Percentiles rank a stretch among this genome's conserved stretches.
Conservation (phyloP, 2,888 invertebrate species). For the Leistus spinibarbis region DNA sequence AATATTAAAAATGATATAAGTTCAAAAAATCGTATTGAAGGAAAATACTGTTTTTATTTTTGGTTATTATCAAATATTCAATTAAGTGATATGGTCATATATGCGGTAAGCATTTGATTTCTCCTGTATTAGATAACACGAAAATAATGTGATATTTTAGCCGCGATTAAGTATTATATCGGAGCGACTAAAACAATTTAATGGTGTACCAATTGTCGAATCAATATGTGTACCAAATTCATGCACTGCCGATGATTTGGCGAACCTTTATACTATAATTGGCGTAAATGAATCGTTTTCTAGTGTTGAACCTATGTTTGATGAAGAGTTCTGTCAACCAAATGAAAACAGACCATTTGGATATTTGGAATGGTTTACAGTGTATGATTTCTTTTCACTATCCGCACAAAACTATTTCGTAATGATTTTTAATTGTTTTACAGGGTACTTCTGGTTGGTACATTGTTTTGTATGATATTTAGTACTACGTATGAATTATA, state of each 20-base stretch:
- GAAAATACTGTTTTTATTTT: slow-evolving; percentile 38
- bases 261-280: neutral
- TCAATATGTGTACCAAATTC: slow-evolving; percentile 27
- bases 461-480: slow-evolving; percentile 27
- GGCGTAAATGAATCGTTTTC: neutral
- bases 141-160: too few relatives aligned
- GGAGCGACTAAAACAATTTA: neutral
- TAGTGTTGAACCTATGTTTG: neutral
- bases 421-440: slow-evolving; percentile 14
- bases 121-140: too few relatives aligned
- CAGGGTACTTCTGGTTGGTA: slow-evolving; percentile 37
- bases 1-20: neutral
- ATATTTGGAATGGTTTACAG: neutral
- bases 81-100: neutral
- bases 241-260: slow-evolving; percentile 15
- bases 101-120: neutral
- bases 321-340: slow-evolving; percentile 4
- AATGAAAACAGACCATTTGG: slow-evolving; percentile 1
- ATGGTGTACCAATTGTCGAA: slow-evolving; percentile 12
- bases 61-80: neutral
- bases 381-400: slow-evolving; percentile 1
- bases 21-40: slow-evolving; percentile 1
- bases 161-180: neutral
- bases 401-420: neutral
- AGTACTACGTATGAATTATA: slow-evolving; percentile 40